Conservation (phyloP, 92 coral and sea anemone species). For the Pocillopora grandis region DNA sequence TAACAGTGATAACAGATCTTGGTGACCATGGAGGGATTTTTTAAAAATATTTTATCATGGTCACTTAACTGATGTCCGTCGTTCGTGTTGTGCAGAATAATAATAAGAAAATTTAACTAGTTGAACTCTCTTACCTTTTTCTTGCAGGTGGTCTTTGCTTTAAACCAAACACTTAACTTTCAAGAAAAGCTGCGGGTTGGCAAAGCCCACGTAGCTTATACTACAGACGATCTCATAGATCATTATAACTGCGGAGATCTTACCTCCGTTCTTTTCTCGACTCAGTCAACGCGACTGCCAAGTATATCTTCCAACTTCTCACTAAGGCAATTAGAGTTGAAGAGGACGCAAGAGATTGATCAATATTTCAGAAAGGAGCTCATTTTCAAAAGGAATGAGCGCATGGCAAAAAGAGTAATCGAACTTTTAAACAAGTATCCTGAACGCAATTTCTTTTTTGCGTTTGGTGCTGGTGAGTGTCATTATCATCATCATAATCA, state of each 20-base stretch:
- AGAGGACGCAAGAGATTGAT: constrained; percentile 75
- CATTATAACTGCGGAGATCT: constrained; percentile 97
- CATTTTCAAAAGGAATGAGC: constrained; percentile 80
- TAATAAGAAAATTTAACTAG: background rate
- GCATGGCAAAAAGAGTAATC: constrained; percentile 88
- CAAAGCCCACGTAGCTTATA: constrained; percentile 74
- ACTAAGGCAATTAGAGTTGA: constrained; percentile 44
- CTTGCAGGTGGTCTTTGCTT: constrained; percentile 82
- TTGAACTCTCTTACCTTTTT: background rate
- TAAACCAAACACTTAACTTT: constrained; percentile 85
- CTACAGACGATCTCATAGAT: constrained; percentile 90
- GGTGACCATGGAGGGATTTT: too few relatives aligned
- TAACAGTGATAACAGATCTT: too few relatives aligned
- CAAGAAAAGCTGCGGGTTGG: constrained; percentile 91
- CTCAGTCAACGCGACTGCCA: constrained; percentile 69
- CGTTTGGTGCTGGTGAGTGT: constrained; percentile 94
- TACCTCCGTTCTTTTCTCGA: constrained; percentile 77
- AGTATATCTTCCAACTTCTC: constrained; percentile 70
- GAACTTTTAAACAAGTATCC: constrained; percentile 72
- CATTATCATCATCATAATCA: too few relatives aligned
- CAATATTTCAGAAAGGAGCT: constrained; percentile 75
- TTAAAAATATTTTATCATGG: too few relatives aligned
- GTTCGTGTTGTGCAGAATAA: too few relatives aligned
- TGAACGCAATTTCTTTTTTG: constrained; percentile 88
- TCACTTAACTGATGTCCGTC: too few relatives aligned